Evolutionary conservation across 1,140 invertebrate species (phyloP), one percentile per base, ranked within the genome.

Genomic region (Zaprionus nigranus): DNA sequence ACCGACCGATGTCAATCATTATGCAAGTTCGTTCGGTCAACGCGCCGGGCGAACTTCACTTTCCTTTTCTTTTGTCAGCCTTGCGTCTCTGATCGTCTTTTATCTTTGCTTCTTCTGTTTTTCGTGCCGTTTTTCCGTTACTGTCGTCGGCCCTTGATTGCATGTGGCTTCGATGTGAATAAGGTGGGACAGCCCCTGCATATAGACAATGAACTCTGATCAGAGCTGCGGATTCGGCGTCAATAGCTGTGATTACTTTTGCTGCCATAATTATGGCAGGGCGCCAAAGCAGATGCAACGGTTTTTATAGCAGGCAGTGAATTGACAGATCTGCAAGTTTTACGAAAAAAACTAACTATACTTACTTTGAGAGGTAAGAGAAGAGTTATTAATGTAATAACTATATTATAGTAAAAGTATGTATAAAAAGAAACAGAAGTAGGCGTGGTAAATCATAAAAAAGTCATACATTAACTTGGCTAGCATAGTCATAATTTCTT

Each of bases 51-150:
- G 68, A 79, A 76, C 56, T 81, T 88, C 73, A 87, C 84, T 87
- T 87, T 87, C 84, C 84, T 81, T 87, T 87, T 87, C 84, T 87
- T 87, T 87, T 87, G 84, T 90, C 65, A 71, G 75, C n/a, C 40
- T 40, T 40, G 15, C 30, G 30, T n/a, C 38, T 40, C 60, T 30
- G 53, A 57, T 66, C 64, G 28, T 20, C 61, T 60, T 49, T 57
- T 57, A 53, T 38, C 12, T 49, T 66, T 28, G 40, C 62, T 61
- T 59, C 36, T 61, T 17, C 40, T 53, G 49, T 79, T 60, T 58
- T 24, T 75, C 58, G 64, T 40, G 15, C 43, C 26, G 63, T 66
- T 81, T 78, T 81, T 85, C 82, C 73, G 74, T 82, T 80, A 61
- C 80, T 78, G 83, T 75, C 43, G 63, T 69, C 72, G 71, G 73